Evolutionary conservation across 35 echinoderm and acorn worm species (phyloP), one percentile per base, ranked within the genome.

Genomic region (Anneissia japonica): DNA sequence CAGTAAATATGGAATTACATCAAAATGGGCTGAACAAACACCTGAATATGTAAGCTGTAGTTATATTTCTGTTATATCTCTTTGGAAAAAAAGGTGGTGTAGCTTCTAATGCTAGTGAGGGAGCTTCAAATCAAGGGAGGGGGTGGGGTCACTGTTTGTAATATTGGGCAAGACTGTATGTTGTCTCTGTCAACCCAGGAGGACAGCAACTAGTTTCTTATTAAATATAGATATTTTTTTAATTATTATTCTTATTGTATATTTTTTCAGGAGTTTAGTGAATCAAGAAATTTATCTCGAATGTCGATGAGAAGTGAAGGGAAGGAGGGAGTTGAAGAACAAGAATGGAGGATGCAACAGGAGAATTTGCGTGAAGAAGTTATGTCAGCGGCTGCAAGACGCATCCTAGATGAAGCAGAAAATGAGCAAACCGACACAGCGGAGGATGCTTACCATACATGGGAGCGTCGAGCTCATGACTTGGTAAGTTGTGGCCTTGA

Each of bases 301-400:
- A 64, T 64, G 51, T 64, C 51, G 19, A 64, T 64, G 51, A 64
- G 51, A 64, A 26, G 21, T 16, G 51, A 64, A 19, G 51, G 21
- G 26, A 26, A 64, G 26, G 51, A 64, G 26, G 1, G 11, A 3
- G 51, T 19, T 9, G 51, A 64, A 16, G 51, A 64, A 12, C 36
- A 38, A 3, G 12, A 23, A 81, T 37, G 30, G 37, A 81, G 23
- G 79, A 2, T 37, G 23, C 4, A 81, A 32, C 35, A 28, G 35
- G 34, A 81, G 38, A 9, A 81, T 37, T 23, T 64, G 1, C 35
- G 79, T 9, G 79, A 81, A 40, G 0, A 39, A 37, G 36, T 82
- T 9, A 93, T 93, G 88, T 97, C 94, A 39, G 94, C 91, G 84
- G 94, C 91, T 37, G 94, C 94, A 1, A 85, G 84, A 35, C 81